These are phyloP conservation scores for Acleris holmiana DNA, from an alignment of 2,888 invertebrate genomes.

Conservation along the genomic window DNA sequence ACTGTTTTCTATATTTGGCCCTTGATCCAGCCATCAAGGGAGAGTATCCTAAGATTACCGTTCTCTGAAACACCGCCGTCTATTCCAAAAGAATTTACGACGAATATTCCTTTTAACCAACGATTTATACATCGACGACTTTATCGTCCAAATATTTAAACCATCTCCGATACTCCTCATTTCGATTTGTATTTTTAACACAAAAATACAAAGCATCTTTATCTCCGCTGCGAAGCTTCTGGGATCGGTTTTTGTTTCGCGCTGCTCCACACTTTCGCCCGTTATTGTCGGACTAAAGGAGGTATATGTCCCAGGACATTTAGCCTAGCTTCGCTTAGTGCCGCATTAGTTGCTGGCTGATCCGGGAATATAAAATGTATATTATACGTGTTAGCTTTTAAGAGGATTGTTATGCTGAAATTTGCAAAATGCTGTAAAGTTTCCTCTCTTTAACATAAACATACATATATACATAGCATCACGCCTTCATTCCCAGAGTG, in stretches of 20 bases:
- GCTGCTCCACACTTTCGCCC: neutral
- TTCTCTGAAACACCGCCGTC: too few species aligned
- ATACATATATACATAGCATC: too few species aligned
- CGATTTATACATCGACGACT: neutral
- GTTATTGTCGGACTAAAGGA: conserved; percentile 11
- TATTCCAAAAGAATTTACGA: too few species aligned
- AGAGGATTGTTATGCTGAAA: too few species aligned
- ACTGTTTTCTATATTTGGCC: too few species aligned
- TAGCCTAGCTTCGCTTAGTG: neutral
- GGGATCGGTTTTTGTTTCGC: conserved; percentile 7
- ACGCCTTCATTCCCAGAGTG: too few species aligned
- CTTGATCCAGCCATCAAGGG: too few species aligned
- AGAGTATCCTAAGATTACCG: too few species aligned
- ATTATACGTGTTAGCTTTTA: neutral
- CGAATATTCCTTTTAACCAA: too few species aligned
- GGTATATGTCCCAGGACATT: conserved; percentile 17
- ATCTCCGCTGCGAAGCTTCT: conserved; percentile 1
- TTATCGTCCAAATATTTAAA: neutral
- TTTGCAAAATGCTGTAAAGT: too few species aligned
- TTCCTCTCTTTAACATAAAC: too few species aligned
- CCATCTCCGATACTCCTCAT: neutral
- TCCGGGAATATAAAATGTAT: neutral
- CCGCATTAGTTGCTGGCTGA: conserved; percentile 9
- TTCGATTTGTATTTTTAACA: conserved; percentile 1
- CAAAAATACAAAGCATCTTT: conserved; percentile 1